These are phyloP conservation scores for Phrixothrix hirtus DNA, from an alignment of 2,888 invertebrate genomes.

Conservation along the genomic window DNA sequence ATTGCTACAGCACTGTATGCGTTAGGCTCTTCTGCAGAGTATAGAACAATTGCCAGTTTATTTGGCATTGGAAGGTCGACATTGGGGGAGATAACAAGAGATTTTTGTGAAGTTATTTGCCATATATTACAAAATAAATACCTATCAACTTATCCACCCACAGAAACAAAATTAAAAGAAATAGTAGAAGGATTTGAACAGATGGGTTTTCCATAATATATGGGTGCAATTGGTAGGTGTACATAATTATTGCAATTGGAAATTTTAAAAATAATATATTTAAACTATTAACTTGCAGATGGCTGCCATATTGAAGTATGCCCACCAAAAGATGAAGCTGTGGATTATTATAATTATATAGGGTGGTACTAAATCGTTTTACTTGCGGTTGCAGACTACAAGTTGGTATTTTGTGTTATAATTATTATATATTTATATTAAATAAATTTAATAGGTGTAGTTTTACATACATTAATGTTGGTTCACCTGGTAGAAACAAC, in stretches of 20 bases:
- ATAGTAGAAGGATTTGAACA: background rate
- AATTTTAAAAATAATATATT: background rate
- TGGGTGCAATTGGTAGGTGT: background rate
- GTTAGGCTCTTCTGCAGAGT: no score
- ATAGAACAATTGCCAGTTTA: background rate
- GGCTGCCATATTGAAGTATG: conserved; percentile 1
- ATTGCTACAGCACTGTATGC: no score
- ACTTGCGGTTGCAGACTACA: background rate
- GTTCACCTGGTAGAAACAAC: background rate
- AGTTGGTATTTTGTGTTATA: background rate
- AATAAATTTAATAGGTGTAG: background rate
- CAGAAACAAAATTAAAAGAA: no score
- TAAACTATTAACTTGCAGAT: background rate
- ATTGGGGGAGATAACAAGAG: no score
- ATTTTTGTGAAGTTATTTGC: no score
- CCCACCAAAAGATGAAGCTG: background rate
- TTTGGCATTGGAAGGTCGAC: background rate
- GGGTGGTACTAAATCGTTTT: background rate
- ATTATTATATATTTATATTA: no score
- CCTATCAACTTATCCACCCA: no score
- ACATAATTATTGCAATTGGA: background rate
- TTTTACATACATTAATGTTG: background rate
- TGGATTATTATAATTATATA: conserved; percentile 1
- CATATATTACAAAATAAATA: no score
- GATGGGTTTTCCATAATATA: background rate